Percentiles rank a stretch among this genome's conserved stretches.
Evolutionary conservation across 2,888 invertebrate species (phyloP).

Genomic region (Temnothorax rugatulus): DNA sequence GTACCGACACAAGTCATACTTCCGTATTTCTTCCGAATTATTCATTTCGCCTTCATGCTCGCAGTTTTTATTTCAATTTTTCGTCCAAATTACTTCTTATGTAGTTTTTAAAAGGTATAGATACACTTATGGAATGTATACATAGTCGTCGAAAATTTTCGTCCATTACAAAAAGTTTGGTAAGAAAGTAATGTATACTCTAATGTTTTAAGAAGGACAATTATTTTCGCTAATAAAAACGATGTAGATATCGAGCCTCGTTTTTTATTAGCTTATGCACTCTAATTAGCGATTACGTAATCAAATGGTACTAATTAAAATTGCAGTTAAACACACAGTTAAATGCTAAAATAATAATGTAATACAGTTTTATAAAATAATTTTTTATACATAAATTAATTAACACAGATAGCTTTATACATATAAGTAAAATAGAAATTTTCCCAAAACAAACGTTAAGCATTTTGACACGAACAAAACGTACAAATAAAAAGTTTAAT

Average conservation of each 20-base stretch:
- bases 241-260: conserved; percentile 8
- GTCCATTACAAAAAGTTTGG: not conserved
- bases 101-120: not conserved
- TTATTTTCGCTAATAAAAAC: conserved; percentile 55
- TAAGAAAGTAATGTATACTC: conserved; percentile 27
- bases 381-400: not conserved
- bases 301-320: conserved; percentile 4
- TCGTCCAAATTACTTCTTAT: conserved; percentile 2
- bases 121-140: conserved; percentile 5
- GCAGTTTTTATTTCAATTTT: not conserved
- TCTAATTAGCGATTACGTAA: conserved; percentile 59
- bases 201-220: conserved; percentile 44
- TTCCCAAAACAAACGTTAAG: not conserved
- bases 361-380: not conserved
- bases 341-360: not conserved
- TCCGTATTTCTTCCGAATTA: not conserved
- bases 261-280: not conserved
- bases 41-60: not conserved
- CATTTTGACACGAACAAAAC: not conserved
- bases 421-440: not conserved
- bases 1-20: not conserved
- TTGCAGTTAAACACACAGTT: not conserved
- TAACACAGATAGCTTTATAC: not conserved
- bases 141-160: conserved; percentile 36
- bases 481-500: not conserved